Percentiles rank a stretch among this genome's conserved stretches.
phyloP scores from a whole-genome alignment of 2,888 invertebrate species.

The Neoaliturus tenellus region DNA sequence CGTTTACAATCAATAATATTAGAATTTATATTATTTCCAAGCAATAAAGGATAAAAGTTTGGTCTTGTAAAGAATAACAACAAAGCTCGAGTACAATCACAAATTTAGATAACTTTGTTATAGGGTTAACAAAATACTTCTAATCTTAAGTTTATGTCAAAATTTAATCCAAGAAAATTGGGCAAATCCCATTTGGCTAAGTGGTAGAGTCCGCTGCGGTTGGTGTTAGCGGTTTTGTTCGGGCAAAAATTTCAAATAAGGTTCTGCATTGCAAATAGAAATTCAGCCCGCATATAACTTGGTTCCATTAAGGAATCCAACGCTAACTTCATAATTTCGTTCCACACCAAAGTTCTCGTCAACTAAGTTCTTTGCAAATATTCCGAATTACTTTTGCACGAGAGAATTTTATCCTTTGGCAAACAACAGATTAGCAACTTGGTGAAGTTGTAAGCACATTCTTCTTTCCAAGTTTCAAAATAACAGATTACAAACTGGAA shows the following conservation, averaged over 20 bases:
- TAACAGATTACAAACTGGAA: conserved; percentile 15
- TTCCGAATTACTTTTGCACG: conserved; percentile 51
- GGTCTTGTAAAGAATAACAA: too few species aligned
- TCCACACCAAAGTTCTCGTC: conserved; percentile 48
- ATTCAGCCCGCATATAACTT: conserved; percentile 31
- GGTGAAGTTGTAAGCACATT: conserved; percentile 43
- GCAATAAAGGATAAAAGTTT: too few species aligned
- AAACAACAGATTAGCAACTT: conserved; percentile 22
- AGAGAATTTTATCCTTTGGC: conserved; percentile 46
- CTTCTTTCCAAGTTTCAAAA: conserved; percentile 30
- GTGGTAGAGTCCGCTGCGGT: neutral
- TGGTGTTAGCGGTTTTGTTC: neutral
- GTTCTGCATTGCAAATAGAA: conserved; percentile 49
- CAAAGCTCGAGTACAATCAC: too few species aligned
- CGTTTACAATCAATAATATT: too few species aligned
- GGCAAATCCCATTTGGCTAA: neutral
- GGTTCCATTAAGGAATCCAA: conserved; percentile 28
- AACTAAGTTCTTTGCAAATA: conserved; percentile 52
- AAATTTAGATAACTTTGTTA: too few species aligned
- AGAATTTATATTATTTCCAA: too few species aligned
- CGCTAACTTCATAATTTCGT: conserved; percentile 48
- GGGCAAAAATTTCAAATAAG: conserved; percentile 16
- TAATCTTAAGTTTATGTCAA: neutral
- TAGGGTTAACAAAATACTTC: too few species aligned
- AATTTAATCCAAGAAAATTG: neutral